Evolutionary conservation across 2,797 vertebrate species (phyloP).

Genomic region (Parauchenoglanis punctatus): DNA sequence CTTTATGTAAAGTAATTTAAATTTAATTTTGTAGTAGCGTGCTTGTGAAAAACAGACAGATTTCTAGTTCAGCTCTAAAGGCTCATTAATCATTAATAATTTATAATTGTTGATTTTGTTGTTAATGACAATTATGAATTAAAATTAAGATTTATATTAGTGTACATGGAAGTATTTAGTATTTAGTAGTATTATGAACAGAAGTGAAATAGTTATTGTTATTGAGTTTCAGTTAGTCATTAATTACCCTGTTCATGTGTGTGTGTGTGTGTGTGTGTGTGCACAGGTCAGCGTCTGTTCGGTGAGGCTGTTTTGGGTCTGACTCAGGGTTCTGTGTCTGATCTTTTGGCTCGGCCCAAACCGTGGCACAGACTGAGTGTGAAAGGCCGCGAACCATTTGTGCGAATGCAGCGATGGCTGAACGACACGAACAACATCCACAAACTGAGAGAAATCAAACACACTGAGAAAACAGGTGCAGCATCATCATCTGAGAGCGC

Average conservation of each 20-base stretch:
- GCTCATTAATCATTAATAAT: neutral
- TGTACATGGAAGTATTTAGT: neutral
- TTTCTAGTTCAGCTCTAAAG: neutral
- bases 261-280: conserved; percentile 23
- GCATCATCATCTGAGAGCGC: neutral
- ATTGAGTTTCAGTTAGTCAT: neutral
- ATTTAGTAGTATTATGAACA: neutral
- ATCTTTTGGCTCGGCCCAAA: conserved; percentile 98
- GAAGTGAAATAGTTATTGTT: neutral
- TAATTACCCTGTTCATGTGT: neutral
- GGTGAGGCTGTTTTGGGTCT: conserved; percentile 98
- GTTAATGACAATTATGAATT: neutral
- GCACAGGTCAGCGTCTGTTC: conserved; percentile 88
- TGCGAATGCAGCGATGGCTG: conserved; percentile 99
- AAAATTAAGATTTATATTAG: neutral
- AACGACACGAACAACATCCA: conserved; percentile 96
- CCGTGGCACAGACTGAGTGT: conserved; percentile 99
- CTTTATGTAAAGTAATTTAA: neutral
- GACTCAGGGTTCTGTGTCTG: conserved; percentile 98
- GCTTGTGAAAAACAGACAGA: neutral
- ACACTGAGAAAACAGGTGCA: conserved; percentile 98
- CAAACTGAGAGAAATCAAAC: conserved; percentile 99
- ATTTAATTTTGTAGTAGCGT: neutral
- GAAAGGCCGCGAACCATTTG: conserved; percentile 96
- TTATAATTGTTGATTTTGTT: neutral